A percentile compares a stretch with the other conserved stretches of the same genome.
These are phyloP conservation scores for Oostethus manadensis DNA, from an alignment of 2,113 vertebrate genomes.

Conservation along the genomic window DNA sequence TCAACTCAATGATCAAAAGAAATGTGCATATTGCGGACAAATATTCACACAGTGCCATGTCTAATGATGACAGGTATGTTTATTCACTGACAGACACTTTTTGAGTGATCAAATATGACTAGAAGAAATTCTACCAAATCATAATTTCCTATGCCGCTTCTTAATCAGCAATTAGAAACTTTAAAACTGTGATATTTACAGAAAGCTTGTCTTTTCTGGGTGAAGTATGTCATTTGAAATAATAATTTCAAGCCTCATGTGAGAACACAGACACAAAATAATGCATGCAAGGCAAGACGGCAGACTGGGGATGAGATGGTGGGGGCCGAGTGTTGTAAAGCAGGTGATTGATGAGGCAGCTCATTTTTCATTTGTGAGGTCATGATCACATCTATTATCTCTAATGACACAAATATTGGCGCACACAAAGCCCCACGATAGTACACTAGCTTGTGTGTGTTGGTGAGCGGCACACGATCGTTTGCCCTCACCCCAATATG, in stretches of 20 bases:
- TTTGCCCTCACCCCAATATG: background rate
- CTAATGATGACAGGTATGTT: no score
- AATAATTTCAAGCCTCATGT: background rate
- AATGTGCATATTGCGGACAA: no score
- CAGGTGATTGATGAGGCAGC: conserved; percentile 35
- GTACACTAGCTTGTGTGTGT: background rate
- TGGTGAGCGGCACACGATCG: background rate
- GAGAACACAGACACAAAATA: background rate
- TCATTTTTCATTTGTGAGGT: conserved; percentile 31
- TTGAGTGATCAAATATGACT: no score
- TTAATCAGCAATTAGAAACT: no score
- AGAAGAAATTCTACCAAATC: no score
- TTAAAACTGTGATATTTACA: background rate
- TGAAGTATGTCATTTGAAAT: background rate
- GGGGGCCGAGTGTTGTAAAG: conserved; percentile 3
- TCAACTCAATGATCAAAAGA: no score
- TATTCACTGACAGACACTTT: no score
- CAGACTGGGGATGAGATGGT: background rate
- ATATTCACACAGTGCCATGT: no score
- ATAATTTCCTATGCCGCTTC: no score
- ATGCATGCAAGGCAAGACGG: background rate
- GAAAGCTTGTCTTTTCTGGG: background rate
- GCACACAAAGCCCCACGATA: background rate
- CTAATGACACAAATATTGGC: conserved; percentile 23
- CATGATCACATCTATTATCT: conserved; percentile 11